These are phyloP conservation scores for Drosophila neutralis DNA, from an alignment of 2,888 invertebrate genomes.

Conservation along the genomic window DNA sequence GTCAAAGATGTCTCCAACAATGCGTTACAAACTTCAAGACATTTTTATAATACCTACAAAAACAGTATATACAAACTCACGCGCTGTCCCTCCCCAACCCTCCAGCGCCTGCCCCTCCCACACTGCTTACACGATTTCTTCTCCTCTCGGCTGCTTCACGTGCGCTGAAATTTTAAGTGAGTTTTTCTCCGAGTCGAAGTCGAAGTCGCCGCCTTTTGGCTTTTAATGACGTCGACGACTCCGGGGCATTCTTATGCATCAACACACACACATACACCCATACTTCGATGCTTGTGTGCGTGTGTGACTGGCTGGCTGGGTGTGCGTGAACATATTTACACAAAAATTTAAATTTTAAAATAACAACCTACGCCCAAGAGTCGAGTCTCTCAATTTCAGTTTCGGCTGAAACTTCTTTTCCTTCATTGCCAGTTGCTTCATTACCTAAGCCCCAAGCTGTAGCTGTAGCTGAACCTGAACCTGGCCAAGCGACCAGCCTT, in stretches of 20 bases:
- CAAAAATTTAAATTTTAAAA: constrained; percentile 80
- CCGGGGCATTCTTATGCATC: constrained; percentile 77
- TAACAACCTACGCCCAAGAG: constrained; percentile 59
- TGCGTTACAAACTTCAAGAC: neutral
- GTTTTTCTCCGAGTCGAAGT: constrained; percentile 61
- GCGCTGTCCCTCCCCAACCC: constrained; percentile 3
- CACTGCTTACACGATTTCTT: constrained; percentile 1
- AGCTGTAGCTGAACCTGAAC: constrained; percentile 19
- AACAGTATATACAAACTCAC: neutral
- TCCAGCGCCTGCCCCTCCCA: constrained; percentile 15
- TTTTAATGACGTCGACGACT: constrained; percentile 74
- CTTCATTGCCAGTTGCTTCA: constrained; percentile 68
- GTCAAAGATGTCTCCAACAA: neutral
- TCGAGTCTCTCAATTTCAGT: constrained; percentile 21
- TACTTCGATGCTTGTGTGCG: constrained; percentile 4
- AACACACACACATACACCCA: constrained; percentile 40
- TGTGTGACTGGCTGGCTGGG: constrained; percentile 15
- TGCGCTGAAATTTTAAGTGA: constrained; percentile 78
- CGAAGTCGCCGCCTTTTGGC: constrained; percentile 68
- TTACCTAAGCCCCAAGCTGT: constrained; percentile 55
- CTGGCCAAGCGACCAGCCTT: constrained; percentile 33
- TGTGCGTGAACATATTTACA: constrained; percentile 70
- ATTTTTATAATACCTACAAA: neutral
- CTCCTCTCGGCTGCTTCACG: constrained; percentile 56
- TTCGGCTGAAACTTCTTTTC: constrained; percentile 28